Evolutionary conservation across 2,797 vertebrate species (phyloP), one percentile per base, ranked within the genome.

Genomic region (Enteromius argenteus): DNA sequence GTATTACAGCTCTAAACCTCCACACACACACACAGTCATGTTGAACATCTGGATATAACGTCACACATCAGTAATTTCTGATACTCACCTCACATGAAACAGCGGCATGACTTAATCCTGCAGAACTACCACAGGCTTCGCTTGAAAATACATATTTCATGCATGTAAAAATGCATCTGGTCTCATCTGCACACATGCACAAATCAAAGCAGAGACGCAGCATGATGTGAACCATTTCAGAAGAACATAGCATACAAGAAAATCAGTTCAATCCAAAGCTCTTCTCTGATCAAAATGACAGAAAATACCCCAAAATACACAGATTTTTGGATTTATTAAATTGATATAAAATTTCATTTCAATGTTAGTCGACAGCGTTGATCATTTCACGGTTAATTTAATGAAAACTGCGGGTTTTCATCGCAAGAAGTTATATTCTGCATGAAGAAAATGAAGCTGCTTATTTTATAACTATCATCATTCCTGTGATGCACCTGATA

Each of bases 21-120:
- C 71, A 49, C 39, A 68, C 64, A 67, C 35, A 69, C 67, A 69
- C 67, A 69, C 35, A 42, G 7, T 5, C 23, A 17, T 71, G 66
- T 71, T 71, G 6, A 71, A 81, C 79, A 81, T 81, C 79, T 72
- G 79, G 51, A 35, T 7, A 6, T 81, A 37, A 42, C 17, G 13
- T 58, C 79, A 71, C 35, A 60, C 35, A 17, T 7, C 66, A 60
- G 51, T 60, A 3, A 81, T 60, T 27, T 30, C 21, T 51, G 30
- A 67, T 51, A 37, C 42, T 35, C 42, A 35, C 27, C 19, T 79
- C 60, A 51, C 39, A 37, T 56, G 30, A 68, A 15, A 37, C 49
- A 27, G 10, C 51, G 39, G n/a, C 64, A 27, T 37, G 21, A 68
- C 64, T 23, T 53, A 13, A 13, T 80, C 44, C 32, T 17, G 78